Evolutionary conservation across 2,113 vertebrate species (phyloP).

Genomic region (Argyrosomus japonicus): DNA sequence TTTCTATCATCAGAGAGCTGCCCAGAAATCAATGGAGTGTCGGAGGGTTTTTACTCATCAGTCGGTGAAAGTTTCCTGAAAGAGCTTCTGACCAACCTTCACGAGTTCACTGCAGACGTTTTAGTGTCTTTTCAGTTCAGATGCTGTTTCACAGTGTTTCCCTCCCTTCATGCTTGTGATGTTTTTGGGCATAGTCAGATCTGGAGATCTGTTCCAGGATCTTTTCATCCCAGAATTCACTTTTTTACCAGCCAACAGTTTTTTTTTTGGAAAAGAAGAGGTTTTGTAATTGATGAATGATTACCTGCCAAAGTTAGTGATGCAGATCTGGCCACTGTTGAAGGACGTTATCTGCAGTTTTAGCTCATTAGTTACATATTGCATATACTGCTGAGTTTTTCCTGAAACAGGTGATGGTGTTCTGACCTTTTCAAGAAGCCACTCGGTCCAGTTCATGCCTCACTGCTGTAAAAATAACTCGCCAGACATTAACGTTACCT

Average conservation of each 20-base stretch:
- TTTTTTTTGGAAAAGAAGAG: neutral
- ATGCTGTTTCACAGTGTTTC: neutral
- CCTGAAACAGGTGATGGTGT: neutral
- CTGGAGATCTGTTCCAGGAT: neutral
- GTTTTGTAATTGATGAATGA: neutral
- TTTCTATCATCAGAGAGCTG: constrained; percentile 19
- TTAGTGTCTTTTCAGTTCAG: neutral
- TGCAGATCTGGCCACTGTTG: neutral
- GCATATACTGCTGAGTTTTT: neutral
- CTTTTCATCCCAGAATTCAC: neutral
- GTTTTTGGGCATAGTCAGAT: neutral
- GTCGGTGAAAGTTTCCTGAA: constrained; percentile 1
- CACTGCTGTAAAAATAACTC: neutral
- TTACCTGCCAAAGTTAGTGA: constrained; percentile 10
- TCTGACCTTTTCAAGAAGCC: neutral
- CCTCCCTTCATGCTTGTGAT: neutral
- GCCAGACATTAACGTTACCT: neutral
- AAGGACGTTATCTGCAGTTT: neutral
- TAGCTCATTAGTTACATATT: neutral
- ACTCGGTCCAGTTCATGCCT: neutral
- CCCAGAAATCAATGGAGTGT: constrained; percentile 4
- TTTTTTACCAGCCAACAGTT: neutral
- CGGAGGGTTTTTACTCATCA: constrained; percentile 15
- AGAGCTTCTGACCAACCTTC: constrained; percentile 41
- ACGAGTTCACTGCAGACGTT: neutral